A percentile compares a stretch with the other conserved stretches of the same genome.
These are phyloP conservation scores for Zygogramma bicolorata DNA, from an alignment of 2,888 invertebrate species.

Conservation along the genomic window DNA sequence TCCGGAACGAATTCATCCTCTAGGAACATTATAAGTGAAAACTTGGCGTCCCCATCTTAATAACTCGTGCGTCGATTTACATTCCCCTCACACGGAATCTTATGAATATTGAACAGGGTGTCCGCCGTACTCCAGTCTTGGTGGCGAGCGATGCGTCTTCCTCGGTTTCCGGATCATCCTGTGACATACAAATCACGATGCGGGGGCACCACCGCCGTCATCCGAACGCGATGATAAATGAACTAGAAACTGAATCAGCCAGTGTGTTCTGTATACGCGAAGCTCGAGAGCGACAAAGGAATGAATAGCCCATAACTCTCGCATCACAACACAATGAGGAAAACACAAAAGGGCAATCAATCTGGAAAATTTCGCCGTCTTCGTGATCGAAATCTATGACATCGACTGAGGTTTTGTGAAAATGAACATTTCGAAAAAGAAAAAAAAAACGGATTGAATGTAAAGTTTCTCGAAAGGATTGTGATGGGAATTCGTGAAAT, in stretches of 20 bases:
- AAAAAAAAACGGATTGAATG: too few relatives aligned
- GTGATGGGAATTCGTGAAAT: too few relatives aligned
- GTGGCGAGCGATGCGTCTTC: not conserved
- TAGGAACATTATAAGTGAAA: too few relatives aligned
- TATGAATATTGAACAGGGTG: not conserved
- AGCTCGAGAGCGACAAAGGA: not conserved
- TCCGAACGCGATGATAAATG: not conserved
- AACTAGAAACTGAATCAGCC: not conserved
- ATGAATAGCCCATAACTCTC: not conserved
- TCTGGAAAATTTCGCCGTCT: not conserved
- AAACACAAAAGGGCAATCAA: not conserved
- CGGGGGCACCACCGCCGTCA: not conserved
- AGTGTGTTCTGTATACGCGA: not conserved
- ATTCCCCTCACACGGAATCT: not conserved
- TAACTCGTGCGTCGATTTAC: too few relatives aligned
- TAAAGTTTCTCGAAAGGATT: too few relatives aligned
- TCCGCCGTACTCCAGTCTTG: not conserved
- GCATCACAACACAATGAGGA: not conserved
- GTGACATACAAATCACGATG: slow-evolving; percentile 4
- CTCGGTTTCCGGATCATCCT: not conserved
- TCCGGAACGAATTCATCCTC: too few relatives aligned
- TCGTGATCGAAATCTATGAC: not conserved
- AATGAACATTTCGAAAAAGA: too few relatives aligned
- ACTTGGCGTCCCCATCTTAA: too few relatives aligned
- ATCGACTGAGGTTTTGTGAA: too few relatives aligned